A percentile compares a stretch with the other conserved stretches of the same genome.
Conservation (phyloP, 2,797 vertebrate species). For the Gadopsis bispinosus region DNA sequence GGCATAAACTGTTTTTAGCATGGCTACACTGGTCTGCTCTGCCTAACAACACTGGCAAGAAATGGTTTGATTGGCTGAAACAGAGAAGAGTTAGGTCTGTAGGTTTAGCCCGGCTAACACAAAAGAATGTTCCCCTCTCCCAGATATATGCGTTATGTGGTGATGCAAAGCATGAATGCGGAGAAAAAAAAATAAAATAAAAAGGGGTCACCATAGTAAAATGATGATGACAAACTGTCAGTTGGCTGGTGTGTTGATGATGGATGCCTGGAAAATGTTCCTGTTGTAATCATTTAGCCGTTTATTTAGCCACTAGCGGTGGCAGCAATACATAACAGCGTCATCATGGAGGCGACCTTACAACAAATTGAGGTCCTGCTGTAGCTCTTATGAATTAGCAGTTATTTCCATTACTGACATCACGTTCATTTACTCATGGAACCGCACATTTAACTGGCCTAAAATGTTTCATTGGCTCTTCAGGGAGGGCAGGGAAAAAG, state of each 20-base stretch:
- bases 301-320: no score
- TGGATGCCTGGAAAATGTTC: not conserved
- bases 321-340: slow-evolving; percentile 27
- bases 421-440: not conserved
- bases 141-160: not conserved
- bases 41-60: slow-evolving; percentile 36
- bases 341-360: not conserved
- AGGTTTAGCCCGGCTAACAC: not conserved
- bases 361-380: slow-evolving; percentile 3
- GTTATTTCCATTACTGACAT: not conserved
- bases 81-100: not conserved
- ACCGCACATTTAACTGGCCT: not conserved
- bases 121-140: not conserved
- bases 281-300: not conserved
- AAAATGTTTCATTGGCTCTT: slow-evolving; percentile 10
- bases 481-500: not conserved
- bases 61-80: slow-evolving; percentile 24
- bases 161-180: not conserved
- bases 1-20: slow-evolving; percentile 64
- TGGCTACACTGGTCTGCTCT: slow-evolving; percentile 23
- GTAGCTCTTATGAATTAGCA: not conserved
- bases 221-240: not conserved
- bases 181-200: not conserved
- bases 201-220: not conserved
- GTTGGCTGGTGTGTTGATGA: slow-evolving; percentile 17